Conservation (phyloP, 2,113 vertebrate genomes). For the Myotis yumanensis region DNA sequence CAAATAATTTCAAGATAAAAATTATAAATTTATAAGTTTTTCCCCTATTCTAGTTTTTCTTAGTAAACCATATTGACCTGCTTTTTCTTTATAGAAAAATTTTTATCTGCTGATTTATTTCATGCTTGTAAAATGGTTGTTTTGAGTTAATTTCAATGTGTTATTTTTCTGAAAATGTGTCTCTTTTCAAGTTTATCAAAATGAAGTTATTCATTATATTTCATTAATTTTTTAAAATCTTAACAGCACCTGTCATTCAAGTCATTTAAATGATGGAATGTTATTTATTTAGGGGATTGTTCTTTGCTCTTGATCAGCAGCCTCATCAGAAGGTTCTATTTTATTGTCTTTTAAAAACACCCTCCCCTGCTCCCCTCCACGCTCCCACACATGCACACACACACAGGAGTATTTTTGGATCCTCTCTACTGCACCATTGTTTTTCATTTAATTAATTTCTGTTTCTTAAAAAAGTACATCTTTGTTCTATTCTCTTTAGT, state of each 20-base stretch:
- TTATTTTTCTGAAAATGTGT: neutral
- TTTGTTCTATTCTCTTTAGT: neutral
- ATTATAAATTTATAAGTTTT: neutral
- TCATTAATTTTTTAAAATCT: neutral
- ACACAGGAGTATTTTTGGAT: neutral
- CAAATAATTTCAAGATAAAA: slow-evolving; percentile 1
- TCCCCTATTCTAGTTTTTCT: neutral
- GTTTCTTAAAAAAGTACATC: neutral
- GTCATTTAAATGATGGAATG: neutral
- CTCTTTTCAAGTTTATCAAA: neutral
- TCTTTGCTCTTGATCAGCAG: neutral
- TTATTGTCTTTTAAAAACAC: neutral
- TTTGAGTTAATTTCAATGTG: neutral
- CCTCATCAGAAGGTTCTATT: neutral
- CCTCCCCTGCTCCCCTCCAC: too few species aligned
- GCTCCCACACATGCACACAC: neutral
- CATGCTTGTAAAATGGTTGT: neutral
- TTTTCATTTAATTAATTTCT: slow-evolving; percentile 10
- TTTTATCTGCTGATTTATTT: slow-evolving; percentile 11
- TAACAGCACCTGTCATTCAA: neutral
- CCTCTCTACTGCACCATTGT: neutral
- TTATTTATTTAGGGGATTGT: neutral
- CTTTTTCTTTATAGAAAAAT: neutral
- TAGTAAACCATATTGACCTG: neutral
- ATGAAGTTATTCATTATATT: neutral